Conservation (phyloP, 2,888 invertebrate species). For the Digitonthophagus gazella region DNA sequence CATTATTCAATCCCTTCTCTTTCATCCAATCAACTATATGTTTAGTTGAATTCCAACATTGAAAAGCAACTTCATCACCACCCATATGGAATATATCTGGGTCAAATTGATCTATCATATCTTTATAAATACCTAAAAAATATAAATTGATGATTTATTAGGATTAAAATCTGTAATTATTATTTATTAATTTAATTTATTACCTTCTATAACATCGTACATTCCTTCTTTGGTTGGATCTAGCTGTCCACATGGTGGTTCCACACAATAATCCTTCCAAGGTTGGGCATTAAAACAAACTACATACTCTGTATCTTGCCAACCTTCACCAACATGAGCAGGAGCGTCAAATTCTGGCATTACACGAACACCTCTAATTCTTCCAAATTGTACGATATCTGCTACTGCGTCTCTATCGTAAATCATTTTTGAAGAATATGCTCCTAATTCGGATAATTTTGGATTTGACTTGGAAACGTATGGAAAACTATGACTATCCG, state of each 20-base stretch:
- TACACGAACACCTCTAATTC: constrained; percentile 76
- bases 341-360: constrained; percentile 92
- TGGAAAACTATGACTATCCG: constrained; percentile 93
- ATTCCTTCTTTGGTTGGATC: constrained; percentile 70
- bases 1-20: constrained; percentile 29
- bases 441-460: constrained; percentile 71
- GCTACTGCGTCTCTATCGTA: constrained; percentile 58
- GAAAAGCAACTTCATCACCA: constrained; percentile 71
- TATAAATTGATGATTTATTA: not conserved
- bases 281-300: constrained; percentile 72
- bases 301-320: constrained; percentile 69
- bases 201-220: constrained; percentile 61
- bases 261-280: constrained; percentile 70
- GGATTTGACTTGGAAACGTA: constrained; percentile 75
- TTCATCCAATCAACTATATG: constrained; percentile 70
- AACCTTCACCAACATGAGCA: constrained; percentile 84
- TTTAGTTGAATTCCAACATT: constrained; percentile 75
- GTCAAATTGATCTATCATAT: constrained; percentile 69
- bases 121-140: constrained; percentile 57
- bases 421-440: constrained; percentile 71
- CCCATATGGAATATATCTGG: constrained; percentile 87
- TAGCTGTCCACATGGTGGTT: constrained; percentile 83
- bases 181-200: constrained; percentile 46
- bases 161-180: constrained; percentile 36
- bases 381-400: constrained; percentile 65